Evolutionary conservation across 2,888 invertebrate genomes (phyloP), one percentile per base, ranked within the genome.

Genomic region (Orthosia cruda): DNA sequence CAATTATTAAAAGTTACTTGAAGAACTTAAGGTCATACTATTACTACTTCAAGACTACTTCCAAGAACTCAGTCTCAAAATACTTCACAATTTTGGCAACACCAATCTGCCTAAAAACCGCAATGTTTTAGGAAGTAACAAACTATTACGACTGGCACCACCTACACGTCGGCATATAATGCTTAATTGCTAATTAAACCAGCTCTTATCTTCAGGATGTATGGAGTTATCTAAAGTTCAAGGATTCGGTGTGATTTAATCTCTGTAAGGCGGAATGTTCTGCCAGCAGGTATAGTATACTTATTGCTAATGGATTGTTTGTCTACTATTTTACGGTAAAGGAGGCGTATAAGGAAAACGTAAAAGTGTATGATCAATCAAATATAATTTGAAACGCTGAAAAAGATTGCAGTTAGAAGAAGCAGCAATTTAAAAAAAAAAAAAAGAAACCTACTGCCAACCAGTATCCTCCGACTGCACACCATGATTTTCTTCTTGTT

Each of bases 231-330:
- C 54, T 71, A 87, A 85, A 86, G 86, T 85, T 86, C 86, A 86
- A 87, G 86, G 86, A 20, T 62, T 26, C 26, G 18, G 72, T 66
- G 40, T 68, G 83, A 87, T 86, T 40, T 85, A 76, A 85, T 85
- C 77, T 83, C 52, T 67, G 18, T 32, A 18, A 52, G 12, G 58
- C 55, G 63, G 74, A 59, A 59, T 71, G 20, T 64, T 47, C 64
- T 62, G 54, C 50, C 11, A 55, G 26, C 26, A 26, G 54, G 40
- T 80, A 55, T 40, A n/a, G 50, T 45, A 40, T n/a, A n/a, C n/a
- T n/a, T n/a, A 40, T 47, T 18, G 40, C 32, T 32, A 64, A 67
- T 57, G 47, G 47, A 18, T 69, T 50, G 40, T 80, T 40, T 45
- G 12, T 47, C 58, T 64, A 52, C 12, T 63, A 59, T 40, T 59